These are phyloP conservation scores for Tetragnatha versicolor DNA, from an alignment of 1,140 invertebrate species.

Conservation along the genomic window DNA sequence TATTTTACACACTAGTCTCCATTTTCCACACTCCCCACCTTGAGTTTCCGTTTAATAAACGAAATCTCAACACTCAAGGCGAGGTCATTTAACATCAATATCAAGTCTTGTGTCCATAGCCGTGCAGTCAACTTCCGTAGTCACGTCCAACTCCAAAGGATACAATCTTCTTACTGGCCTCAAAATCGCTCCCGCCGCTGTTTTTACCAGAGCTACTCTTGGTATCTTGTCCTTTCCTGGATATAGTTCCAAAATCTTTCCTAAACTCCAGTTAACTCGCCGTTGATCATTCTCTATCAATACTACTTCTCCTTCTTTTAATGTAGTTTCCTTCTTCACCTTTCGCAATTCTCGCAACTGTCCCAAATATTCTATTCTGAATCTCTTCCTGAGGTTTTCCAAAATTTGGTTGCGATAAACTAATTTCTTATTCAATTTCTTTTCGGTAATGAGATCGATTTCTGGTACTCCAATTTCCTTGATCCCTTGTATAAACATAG, in stretches of 20 bases:
- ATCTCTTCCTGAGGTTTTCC: background rate
- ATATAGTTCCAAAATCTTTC: background rate
- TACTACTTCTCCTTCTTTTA: background rate
- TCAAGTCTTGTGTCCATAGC: too few relatives aligned
- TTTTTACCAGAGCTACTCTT: background rate
- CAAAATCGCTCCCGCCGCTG: background rate
- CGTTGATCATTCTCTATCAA: slow-evolving; percentile 2
- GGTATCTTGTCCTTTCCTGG: slow-evolving; percentile 7
- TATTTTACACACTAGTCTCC: too few relatives aligned
- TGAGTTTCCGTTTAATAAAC: too few relatives aligned
- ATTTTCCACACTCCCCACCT: too few relatives aligned
- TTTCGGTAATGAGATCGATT: background rate
- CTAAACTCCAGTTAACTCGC: background rate
- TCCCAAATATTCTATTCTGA: slow-evolving; percentile 13
- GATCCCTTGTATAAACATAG: slow-evolving; percentile 6
- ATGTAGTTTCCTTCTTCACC: background rate
- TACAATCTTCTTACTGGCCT: slow-evolving; percentile 13
- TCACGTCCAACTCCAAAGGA: too few relatives aligned
- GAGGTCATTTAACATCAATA: too few relatives aligned
- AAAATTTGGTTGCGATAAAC: background rate
- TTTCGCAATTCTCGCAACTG: background rate
- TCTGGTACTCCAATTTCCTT: background rate
- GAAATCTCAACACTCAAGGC: too few relatives aligned
- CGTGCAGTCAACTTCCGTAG: too few relatives aligned
- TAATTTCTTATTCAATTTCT: background rate